Evolutionary conservation across 2,113 vertebrate genomes (phyloP).

Genomic region (Antechinus stuartii): DNA sequence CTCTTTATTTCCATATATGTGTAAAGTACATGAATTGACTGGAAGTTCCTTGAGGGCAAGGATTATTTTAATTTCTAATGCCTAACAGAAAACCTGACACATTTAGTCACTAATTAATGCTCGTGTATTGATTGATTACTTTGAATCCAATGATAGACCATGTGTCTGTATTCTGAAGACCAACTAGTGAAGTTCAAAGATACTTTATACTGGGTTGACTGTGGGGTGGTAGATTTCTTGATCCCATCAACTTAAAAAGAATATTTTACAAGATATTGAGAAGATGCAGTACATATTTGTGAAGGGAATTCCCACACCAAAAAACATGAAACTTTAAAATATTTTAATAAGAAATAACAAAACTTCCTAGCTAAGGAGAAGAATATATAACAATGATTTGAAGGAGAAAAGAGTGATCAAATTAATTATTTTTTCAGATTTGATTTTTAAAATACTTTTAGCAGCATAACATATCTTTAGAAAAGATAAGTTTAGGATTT

Average conservation of each 20-base stretch:
- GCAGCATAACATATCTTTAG: conserved; percentile 11
- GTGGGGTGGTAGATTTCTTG: not conserved
- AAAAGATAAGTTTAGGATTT: not conserved
- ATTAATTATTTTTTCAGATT: conserved; percentile 1
- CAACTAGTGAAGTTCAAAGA: not conserved
- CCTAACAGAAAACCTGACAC: not conserved
- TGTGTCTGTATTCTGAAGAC: not conserved
- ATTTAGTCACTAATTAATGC: not conserved
- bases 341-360: not conserved
- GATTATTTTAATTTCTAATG: not conserved
- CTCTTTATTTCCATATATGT: not conserved
- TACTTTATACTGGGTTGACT: not conserved
- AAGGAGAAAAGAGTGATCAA: not conserved
- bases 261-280: not conserved
- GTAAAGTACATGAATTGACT: not conserved
- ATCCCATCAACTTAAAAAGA: not conserved
- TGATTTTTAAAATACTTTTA: not conserved
- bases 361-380: not conserved
- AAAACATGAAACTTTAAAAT: not conserved
- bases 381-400: not conserved
- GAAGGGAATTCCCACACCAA: not conserved
- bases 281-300: not conserved
- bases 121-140: not conserved
- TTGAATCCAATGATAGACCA: not conserved
- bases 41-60: not conserved